Conservation (phyloP, 2,113 vertebrate genomes). For the Albula goreensis region DNA sequence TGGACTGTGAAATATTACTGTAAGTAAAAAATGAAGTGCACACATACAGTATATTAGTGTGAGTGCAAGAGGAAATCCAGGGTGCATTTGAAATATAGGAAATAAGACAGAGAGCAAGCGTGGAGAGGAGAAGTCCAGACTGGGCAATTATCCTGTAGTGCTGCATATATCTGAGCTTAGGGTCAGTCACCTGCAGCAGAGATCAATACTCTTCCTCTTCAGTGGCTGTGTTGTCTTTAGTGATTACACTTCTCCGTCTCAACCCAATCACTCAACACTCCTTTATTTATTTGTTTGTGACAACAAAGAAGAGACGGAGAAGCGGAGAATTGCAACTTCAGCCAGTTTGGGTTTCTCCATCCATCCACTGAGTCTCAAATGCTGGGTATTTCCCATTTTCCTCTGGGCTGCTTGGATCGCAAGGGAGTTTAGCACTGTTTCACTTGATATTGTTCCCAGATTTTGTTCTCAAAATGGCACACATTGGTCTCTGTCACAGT, state of each 20-base stretch:
- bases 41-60: background rate
- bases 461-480: no score
- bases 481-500: no score
- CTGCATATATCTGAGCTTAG: slow-evolving; percentile 43
- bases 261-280: slow-evolving; percentile 5
- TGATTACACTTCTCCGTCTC: slow-evolving; percentile 51
- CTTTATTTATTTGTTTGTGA: slow-evolving; percentile 23
- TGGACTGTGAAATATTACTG: background rate
- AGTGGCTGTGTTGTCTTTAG: slow-evolving; percentile 57
- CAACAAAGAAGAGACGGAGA: slow-evolving; percentile 16
- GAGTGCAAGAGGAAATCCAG: background rate
- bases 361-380: background rate
- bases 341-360: background rate
- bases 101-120: slow-evolving; percentile 39
- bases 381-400: no score
- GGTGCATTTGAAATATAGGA: background rate
- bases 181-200: slow-evolving; percentile 61
- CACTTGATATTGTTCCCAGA: slow-evolving; percentile 45
- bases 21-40: background rate
- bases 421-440: slow-evolving; percentile 48
- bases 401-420: background rate
- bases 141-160: slow-evolving; percentile 37
- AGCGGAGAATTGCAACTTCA: background rate
- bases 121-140: slow-evolving; percentile 38
- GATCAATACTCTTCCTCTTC: slow-evolving; percentile 57